Percentiles rank a stretch among this genome's conserved stretches.
Conservation (phyloP, 2,888 invertebrate species). For the Punctoribates punctum region DNA sequence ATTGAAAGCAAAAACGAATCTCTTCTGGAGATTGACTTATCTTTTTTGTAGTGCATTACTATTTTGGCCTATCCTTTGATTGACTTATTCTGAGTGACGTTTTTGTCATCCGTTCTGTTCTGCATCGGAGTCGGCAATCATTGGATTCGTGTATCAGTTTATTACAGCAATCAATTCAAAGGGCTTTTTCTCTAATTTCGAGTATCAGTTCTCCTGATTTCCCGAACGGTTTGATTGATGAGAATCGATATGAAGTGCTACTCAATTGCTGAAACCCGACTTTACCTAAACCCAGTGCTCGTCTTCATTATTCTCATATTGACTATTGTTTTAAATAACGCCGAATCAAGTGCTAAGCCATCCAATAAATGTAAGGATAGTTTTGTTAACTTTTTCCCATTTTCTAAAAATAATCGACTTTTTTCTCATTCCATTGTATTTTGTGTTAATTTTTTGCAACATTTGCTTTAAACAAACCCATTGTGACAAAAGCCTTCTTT, state of each 20-base stretch:
- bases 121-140: too few relatives aligned
- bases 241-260: background rate
- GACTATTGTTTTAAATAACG: background rate
- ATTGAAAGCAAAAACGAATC: conserved; percentile 18
- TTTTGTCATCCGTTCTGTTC: background rate
- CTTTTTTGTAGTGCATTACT: background rate
- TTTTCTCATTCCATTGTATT: too few relatives aligned
- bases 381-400: background rate
- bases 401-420: background rate
- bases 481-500: background rate
- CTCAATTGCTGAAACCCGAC: background rate
- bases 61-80: background rate
- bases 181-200: background rate
- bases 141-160: background rate
- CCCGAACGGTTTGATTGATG: conserved; percentile 20
- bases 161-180: background rate
- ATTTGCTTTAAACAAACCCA: background rate
- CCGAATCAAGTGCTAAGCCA: background rate
- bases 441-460: too few relatives aligned
- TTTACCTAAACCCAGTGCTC: background rate
- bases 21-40: conserved; percentile 3
- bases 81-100: background rate
- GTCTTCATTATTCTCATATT: background rate
- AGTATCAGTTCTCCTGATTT: conserved; percentile 3
- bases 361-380: background rate